These are phyloP conservation scores for Drosophila cardini DNA, from an alignment of 1,140 invertebrate genomes.

Conservation along the genomic window DNA sequence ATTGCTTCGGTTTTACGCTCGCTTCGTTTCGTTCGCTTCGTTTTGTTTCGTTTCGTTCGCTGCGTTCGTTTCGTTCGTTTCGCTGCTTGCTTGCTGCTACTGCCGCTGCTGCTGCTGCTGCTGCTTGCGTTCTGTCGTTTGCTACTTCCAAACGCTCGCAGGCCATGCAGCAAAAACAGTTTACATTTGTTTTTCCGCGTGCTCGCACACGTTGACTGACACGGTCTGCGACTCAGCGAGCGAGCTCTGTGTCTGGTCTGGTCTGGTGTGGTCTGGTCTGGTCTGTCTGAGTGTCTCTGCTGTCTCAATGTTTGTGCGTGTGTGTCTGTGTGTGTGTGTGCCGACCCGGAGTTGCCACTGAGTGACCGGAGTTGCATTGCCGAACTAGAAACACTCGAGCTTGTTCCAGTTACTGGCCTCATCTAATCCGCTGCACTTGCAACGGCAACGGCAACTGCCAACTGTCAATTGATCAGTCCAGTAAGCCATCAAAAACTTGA, in stretches of 20 bases:
- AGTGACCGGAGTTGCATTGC: constrained; percentile 51
- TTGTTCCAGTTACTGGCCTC: constrained; percentile 49
- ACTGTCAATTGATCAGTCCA: constrained; percentile 19
- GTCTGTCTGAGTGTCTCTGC: constrained; percentile 33
- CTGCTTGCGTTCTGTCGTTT: constrained; percentile 9
- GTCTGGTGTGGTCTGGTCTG: constrained; percentile 1
- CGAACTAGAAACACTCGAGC: constrained; percentile 38
- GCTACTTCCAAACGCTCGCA: constrained; percentile 45
- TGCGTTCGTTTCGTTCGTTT: constrained; percentile 10
- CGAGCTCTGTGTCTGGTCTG: constrained; percentile 26
- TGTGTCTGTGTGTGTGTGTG: constrained; percentile 32
- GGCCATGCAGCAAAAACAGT: constrained; percentile 82
- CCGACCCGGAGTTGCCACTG: constrained; percentile 45
- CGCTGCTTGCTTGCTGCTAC: constrained; percentile 15
- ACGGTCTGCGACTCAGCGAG: constrained; percentile 66
- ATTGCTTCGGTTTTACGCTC: constrained; percentile 19
- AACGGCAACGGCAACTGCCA: constrained; percentile 14
- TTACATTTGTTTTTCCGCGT: constrained; percentile 85
- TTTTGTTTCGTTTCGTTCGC: constrained; percentile 12
- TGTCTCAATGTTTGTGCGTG: constrained; percentile 15
- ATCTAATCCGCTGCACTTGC: constrained; percentile 20
- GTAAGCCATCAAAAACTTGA: constrained; percentile 18
- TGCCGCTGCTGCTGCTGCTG: constrained; percentile 10
- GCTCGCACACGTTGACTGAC: constrained; percentile 82
- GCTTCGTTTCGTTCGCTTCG: constrained; percentile 1